A percentile compares a stretch with the other conserved stretches of the same genome.
Evolutionary conservation across 2,113 vertebrate genomes (phyloP).

Genomic region (Cyrtonyx montezumae): DNA sequence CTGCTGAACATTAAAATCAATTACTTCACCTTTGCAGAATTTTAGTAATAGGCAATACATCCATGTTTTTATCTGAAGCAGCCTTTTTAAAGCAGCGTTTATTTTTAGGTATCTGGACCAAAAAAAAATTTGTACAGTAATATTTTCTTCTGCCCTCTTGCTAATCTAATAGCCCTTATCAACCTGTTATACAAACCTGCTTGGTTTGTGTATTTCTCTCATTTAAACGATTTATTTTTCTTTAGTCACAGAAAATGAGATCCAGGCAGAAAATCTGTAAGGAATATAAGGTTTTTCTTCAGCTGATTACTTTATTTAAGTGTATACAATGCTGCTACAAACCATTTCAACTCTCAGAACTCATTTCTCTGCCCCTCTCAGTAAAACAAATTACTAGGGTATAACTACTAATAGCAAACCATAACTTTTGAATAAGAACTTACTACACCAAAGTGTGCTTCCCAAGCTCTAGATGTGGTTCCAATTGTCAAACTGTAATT

Average conservation of each 20-base stretch:
- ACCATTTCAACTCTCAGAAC: neutral
- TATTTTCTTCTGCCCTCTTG: neutral
- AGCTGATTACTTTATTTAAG: neutral
- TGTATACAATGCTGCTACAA: neutral
- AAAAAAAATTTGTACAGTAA: neutral
- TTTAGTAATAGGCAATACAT: neutral
- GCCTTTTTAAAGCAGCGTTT: neutral
- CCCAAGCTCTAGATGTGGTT: neutral
- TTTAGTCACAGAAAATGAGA: neutral
- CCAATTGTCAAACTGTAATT: conserved; percentile 35
- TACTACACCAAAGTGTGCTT: neutral
- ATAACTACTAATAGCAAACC: neutral
- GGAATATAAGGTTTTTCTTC: neutral
- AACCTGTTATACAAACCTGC: neutral
- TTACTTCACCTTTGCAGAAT: neutral
- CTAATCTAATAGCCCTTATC: conserved; percentile 4
- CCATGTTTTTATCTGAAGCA: neutral
- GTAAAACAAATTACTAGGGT: neutral
- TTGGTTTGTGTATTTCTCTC: neutral
- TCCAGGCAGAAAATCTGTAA: neutral
- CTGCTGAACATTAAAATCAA: neutral
- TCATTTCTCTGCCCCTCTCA: neutral
- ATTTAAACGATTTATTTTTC: neutral
- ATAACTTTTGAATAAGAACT: neutral
- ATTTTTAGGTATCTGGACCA: neutral